phyloP scores from a whole-genome alignment of 2,113 vertebrate species.

The Dicaeum eximium region DNA sequence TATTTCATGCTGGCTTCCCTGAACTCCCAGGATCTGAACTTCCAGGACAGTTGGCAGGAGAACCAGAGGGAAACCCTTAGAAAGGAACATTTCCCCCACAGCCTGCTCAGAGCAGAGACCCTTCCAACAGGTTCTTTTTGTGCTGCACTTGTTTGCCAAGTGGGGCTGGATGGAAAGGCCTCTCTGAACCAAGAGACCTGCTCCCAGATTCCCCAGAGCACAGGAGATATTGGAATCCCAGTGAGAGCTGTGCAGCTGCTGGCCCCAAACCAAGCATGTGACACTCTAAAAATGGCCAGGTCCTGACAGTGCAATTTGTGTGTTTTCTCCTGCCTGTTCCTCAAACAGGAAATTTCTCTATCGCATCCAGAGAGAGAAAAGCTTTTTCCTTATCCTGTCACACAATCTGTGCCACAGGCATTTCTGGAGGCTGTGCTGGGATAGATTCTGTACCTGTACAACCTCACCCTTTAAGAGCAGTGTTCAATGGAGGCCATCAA shows the following conservation, averaged over 20 bases:
- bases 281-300: slow-evolving; percentile 1
- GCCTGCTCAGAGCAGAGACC: not conserved
- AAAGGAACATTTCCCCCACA: not conserved
- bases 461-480: not conserved
- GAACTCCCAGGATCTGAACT: not conserved
- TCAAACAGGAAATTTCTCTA: not conserved
- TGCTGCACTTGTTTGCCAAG: not conserved
- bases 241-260: not conserved
- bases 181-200: not conserved
- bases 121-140: not conserved
- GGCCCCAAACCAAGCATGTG: not conserved
- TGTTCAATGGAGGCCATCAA: not conserved
- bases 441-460: not conserved
- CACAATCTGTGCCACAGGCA: not conserved
- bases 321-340: not conserved
- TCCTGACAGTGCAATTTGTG: not conserved
- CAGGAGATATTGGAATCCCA: not conserved
- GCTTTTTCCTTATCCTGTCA: not conserved
- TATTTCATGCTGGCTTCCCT: slow-evolving; percentile 50
- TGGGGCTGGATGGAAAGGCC: not conserved
- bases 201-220: not conserved
- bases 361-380: not conserved
- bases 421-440: not conserved
- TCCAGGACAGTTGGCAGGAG: not conserved
- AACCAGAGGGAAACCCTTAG: not conserved